Percentiles rank a stretch among this genome's conserved stretches.
These are phyloP conservation scores for Bellardia pandia DNA, from an alignment of 2,888 invertebrate genomes.

Conservation along the genomic window DNA sequence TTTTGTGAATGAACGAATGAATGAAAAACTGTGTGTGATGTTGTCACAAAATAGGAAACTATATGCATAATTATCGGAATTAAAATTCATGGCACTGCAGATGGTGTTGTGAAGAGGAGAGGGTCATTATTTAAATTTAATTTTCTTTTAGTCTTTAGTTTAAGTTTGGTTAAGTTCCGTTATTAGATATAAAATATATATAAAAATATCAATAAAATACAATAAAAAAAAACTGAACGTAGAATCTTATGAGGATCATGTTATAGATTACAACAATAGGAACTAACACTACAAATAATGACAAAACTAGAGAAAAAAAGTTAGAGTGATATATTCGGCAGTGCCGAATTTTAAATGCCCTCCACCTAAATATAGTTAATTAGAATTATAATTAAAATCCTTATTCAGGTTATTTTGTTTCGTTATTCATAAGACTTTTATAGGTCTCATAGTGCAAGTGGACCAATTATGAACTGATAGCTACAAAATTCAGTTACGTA, in stretches of 20 bases:
- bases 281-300: not conserved
- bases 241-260: conserved; percentile 49
- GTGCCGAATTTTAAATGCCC: no score
- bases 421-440: no score
- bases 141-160: conserved; percentile 20
- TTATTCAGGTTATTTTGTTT: no score
- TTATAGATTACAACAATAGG: conserved; percentile 52
- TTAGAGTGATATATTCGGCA: not conserved
- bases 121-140: conserved; percentile 9
- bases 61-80: conserved; percentile 60
- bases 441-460: no score
- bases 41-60: conserved; percentile 50
- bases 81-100: conserved; percentile 20
- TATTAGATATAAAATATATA: conserved; percentile 28
- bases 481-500: no score
- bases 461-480: no score
- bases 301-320: not conserved
- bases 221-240: conserved; percentile 1
- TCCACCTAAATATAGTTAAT: no score
- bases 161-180: conserved; percentile 39
- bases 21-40: conserved; percentile 36
- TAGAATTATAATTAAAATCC: no score
- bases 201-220: not conserved
- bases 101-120: not conserved
- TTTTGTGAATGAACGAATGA: conserved; percentile 48